Percentiles rank a stretch among this genome's conserved stretches.
Evolutionary conservation across 2,113 vertebrate genomes (phyloP).

Genomic region (Tetrao urogallus): DNA sequence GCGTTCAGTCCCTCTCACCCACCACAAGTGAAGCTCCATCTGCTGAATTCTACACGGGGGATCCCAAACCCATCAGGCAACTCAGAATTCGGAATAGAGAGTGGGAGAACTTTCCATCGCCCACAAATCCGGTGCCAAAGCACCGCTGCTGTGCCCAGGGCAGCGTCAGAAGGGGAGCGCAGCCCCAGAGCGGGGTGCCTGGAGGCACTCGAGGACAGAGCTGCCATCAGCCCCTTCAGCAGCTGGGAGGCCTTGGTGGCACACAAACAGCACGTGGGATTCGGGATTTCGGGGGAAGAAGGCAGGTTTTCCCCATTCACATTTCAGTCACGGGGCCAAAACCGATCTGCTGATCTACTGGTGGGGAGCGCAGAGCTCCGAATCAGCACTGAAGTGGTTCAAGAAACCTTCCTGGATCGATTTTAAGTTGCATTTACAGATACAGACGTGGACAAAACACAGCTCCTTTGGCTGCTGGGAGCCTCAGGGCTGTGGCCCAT

Average conservation of each 20-base stretch:
- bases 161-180: background rate
- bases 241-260: background rate
- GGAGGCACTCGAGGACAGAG: background rate
- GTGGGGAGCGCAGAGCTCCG: background rate
- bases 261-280: background rate
- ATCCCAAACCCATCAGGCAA: background rate
- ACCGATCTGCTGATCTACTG: background rate
- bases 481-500: no score
- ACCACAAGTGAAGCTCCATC: background rate
- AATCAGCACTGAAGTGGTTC: background rate
- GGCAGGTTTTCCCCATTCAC: background rate
- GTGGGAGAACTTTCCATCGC: background rate
- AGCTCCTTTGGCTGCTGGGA: background rate
- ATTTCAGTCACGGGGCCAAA: background rate
- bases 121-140: background rate
- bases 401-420: background rate
- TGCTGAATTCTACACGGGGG: fast-evolving
- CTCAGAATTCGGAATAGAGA: background rate
- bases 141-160: background rate
- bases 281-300: background rate
- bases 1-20: background rate
- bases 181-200: background rate
- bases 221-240: background rate
- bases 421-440: background rate
- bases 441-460: background rate